Conservation (phyloP, 1,140 invertebrate genomes). For the Aporrectodea caliginosa region DNA sequence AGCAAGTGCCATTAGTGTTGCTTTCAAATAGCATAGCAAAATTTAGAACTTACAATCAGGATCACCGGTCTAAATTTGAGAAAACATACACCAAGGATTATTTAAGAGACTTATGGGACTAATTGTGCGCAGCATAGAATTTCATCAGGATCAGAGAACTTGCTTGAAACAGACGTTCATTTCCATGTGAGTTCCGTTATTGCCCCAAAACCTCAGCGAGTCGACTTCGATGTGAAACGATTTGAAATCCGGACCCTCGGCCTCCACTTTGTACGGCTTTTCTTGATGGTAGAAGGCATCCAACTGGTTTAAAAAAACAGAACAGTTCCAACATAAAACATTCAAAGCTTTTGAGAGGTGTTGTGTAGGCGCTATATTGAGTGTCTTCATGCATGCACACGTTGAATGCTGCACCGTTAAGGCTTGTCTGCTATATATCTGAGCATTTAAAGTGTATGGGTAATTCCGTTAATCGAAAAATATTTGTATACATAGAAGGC, state of each 20-base stretch:
- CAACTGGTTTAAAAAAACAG: not conserved
- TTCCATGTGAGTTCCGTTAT: constrained; percentile 23
- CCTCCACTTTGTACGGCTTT: constrained; percentile 21
- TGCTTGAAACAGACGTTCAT: constrained; percentile 17
- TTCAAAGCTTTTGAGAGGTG: too few relatives aligned
- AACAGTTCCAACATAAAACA: not conserved
- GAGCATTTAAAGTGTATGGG: not conserved
- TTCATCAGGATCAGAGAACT: not conserved
- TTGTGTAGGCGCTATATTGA: too few relatives aligned
- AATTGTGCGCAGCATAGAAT: too few relatives aligned
- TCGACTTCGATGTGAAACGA: constrained; percentile 20
- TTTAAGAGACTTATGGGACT: too few relatives aligned
- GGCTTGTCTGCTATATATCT: not conserved
- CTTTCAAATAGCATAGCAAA: not conserved
- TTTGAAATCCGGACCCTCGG: not conserved
- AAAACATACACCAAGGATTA: too few relatives aligned
- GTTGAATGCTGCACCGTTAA: not conserved
- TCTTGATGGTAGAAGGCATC: constrained; percentile 15
- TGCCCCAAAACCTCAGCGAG: constrained; percentile 18
- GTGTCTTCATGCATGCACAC: too few relatives aligned
- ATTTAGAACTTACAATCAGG: not conserved
- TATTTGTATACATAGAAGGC: not conserved
- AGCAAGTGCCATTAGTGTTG: not conserved
- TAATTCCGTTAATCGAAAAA: not conserved
- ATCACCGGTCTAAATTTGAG: not conserved